These are phyloP conservation scores for Epinephelus cyanopodus DNA, from an alignment of 2,113 vertebrate species.

Conservation along the genomic window DNA sequence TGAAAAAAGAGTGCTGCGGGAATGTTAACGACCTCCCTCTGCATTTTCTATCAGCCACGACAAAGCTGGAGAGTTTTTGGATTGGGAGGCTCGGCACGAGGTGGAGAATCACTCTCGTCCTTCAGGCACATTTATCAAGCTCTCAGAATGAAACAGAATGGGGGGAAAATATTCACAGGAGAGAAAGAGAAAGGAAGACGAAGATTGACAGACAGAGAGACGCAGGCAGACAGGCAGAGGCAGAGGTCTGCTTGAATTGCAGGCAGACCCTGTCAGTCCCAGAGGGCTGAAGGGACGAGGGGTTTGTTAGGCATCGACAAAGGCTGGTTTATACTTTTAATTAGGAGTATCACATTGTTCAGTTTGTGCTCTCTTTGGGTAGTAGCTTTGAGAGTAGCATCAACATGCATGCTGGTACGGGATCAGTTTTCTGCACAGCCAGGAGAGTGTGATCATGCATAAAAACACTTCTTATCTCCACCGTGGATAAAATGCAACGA, in stretches of 20 bases:
- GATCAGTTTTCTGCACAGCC: not conserved
- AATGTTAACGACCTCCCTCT: slow-evolving; percentile 32
- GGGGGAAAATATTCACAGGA: slow-evolving; percentile 28
- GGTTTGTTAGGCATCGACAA: slow-evolving; percentile 16
- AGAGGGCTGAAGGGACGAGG: not conserved
- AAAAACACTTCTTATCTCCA: slow-evolving; percentile 20
- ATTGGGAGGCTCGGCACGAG: slow-evolving; percentile 25
- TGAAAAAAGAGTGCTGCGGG: not conserved
- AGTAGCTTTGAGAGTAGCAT: slow-evolving; percentile 1
- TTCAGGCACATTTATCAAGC: slow-evolving; percentile 64
- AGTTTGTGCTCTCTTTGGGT: slow-evolving; percentile 9
- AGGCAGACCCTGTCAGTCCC: slow-evolving; percentile 48
- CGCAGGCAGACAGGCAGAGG: slow-evolving; percentile 46
- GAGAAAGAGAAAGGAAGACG: slow-evolving; percentile 6
- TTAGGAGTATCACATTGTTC: slow-evolving; percentile 30
- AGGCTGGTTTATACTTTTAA: slow-evolving; percentile 51
- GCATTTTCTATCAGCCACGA: not conserved
- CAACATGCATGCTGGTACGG: not conserved
- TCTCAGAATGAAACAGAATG: slow-evolving; percentile 53
- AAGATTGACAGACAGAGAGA: slow-evolving; percentile 54
- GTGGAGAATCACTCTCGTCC: slow-evolving; percentile 49
- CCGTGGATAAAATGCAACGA: not conserved
- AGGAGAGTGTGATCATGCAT: slow-evolving; percentile 4
- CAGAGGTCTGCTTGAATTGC: slow-evolving; percentile 46
- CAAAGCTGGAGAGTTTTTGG: slow-evolving; percentile 25